These are phyloP conservation scores for Zosterops pallidus DNA, from an alignment of 2,113 vertebrate genomes.

Conservation along the genomic window DNA sequence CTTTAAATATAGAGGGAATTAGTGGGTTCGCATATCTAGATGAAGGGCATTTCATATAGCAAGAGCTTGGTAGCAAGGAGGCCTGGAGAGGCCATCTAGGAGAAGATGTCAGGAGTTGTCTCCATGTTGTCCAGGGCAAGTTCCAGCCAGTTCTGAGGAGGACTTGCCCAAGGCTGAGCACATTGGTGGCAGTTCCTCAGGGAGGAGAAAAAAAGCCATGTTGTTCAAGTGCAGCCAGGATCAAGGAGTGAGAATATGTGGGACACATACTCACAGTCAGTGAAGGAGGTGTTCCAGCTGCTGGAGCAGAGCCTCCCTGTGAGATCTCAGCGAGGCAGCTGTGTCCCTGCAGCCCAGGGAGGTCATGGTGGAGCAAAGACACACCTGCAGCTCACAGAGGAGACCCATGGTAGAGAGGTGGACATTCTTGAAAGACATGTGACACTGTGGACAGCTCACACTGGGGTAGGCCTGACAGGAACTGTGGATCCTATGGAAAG, in stretches of 20 bases:
- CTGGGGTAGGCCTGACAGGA: background rate
- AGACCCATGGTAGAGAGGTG: background rate
- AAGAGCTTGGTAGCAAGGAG: background rate
- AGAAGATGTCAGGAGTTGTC: background rate
- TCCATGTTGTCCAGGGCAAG: too few species aligned
- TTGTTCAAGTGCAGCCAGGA: background rate
- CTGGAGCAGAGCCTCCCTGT: background rate
- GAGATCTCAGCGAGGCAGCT: accelerated
- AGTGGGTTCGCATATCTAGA: accelerated
- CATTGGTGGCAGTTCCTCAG: too few species aligned
- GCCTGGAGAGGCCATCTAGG: background rate
- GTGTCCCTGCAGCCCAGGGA: background rate
- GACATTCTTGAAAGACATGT: accelerated
- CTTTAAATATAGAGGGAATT: background rate
- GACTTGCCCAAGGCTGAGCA: background rate
- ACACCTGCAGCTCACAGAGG: background rate
- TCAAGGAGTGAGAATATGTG: background rate
- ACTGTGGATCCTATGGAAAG: background rate
- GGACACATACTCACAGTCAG: too few species aligned
- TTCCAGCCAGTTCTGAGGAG: background rate
- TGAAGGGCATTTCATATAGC: background rate
- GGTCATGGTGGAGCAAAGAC: background rate
- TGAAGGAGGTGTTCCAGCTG: background rate
- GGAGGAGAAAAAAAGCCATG: too few species aligned
- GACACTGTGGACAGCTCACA: background rate